Base-by-base conservation (phyloP, 2,888 invertebrate genomes). In the Drosophila macrospina region DNA sequence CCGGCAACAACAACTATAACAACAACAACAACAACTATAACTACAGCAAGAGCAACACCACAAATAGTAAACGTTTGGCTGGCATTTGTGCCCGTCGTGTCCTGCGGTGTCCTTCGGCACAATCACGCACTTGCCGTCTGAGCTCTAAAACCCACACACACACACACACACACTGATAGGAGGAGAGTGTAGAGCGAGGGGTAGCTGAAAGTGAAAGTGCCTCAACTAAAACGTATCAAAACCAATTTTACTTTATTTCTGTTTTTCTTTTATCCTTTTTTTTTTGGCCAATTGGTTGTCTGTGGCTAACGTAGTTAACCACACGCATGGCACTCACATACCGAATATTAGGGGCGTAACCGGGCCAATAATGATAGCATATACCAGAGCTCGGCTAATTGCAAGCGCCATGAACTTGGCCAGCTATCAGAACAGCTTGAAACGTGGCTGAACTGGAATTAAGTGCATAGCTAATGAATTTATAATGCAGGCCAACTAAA, bases 71-170 rank as follows among this genome's bases (percentile, higher is more conserved):
- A 69, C 70, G 74, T 74, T 76, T 78, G 54, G 44, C 59, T 59
- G 59, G 39, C 67, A 51, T 63, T 48, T 55, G 48, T 39, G 74
- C n/a, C 54, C 30, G 56, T 51, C 30, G 44, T 70, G 70, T 68
- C 77, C 78, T 51, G 51, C 56, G 47, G 28, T 85, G 87, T 85
- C 88, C 83, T 88, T 83, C 80, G 48, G 42, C 64, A 47, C 78
- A 83, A 88, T 86, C 83, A 83, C 83, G 83, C 83, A 88, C 80
- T 83, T 75, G 73, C 85, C 61, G 79, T 70, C 77, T 79, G 74
- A 85, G 79, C 86, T 86, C 74, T 59, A 62, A 81, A 74, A 69
- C 26, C 54, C 45, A 56, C 57, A 63, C 7, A 28, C 30, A 42
- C 20, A 26, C 16, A 44, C 51, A 28, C 41, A 24, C 28, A 8